Conservation (phyloP, 2,797 vertebrate species). For the Gadopsis marmoratus region DNA sequence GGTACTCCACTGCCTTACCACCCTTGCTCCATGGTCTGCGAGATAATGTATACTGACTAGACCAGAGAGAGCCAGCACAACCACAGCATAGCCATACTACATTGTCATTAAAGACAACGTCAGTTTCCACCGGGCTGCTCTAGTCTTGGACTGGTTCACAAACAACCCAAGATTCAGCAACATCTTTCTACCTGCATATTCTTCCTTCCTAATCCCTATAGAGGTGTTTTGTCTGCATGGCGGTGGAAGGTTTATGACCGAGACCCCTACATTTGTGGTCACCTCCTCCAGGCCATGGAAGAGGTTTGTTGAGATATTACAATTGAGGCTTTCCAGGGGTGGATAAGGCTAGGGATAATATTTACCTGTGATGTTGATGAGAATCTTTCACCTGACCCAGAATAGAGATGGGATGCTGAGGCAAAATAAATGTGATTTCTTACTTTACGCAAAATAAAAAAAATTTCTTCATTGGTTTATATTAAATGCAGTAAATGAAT, state of each 20-base stretch:
- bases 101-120: background rate
- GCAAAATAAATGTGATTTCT: slow-evolving; percentile 6
- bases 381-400: background rate
- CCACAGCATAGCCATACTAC: background rate
- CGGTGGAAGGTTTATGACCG: background rate
- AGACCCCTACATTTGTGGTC: too few species aligned
- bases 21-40: background rate
- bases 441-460: too few species aligned
- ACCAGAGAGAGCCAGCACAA: slow-evolving; percentile 1
- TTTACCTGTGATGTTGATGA: background rate
- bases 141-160: background rate
- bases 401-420: background rate
- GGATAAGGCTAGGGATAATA: background rate
- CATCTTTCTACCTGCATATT: background rate
- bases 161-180: background rate
- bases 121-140: background rate
- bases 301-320: background rate
- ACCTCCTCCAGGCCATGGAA: background rate
- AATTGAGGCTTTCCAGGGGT: background rate
- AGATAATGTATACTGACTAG: background rate
- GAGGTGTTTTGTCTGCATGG: background rate
- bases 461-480: background rate
- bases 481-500: background rate
- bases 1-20: background rate
- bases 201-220: background rate